Conservation (phyloP, 2,888 invertebrate species). For the Lycaena phlaeas region DNA sequence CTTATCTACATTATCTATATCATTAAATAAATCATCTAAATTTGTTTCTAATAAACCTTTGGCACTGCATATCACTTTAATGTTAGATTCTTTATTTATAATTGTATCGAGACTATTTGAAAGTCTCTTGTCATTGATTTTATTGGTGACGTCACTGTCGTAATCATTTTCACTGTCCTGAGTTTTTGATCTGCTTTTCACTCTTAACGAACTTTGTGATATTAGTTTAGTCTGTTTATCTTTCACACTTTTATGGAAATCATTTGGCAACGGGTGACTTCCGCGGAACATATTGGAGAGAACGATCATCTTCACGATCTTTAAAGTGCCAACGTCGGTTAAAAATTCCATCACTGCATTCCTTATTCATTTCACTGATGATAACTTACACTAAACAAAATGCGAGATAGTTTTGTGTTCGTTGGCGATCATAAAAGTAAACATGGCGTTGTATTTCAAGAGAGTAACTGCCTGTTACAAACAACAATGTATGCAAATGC, state of each 20-base stretch:
- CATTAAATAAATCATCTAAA: constrained; percentile 63
- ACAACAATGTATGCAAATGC: constrained; percentile 43
- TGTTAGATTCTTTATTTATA: constrained; percentile 49
- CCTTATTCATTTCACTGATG: constrained; percentile 53
- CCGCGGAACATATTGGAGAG: constrained; percentile 63
- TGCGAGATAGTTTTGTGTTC: constrained; percentile 47
- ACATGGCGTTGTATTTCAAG: not conserved
- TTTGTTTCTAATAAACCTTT: constrained; percentile 71
- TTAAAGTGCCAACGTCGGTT: constrained; percentile 53
- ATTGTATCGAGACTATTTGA: constrained; percentile 60
- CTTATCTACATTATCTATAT: constrained; percentile 41
- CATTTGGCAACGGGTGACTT: constrained; percentile 43
- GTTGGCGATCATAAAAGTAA: constrained; percentile 16
- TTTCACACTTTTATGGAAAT: constrained; percentile 24
- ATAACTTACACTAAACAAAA: constrained; percentile 33
- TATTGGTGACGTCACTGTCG: constrained; percentile 26
- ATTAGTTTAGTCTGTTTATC: constrained; percentile 32
- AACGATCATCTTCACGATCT: constrained; percentile 68
- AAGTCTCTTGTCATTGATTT: constrained; percentile 46
- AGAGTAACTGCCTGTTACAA: constrained; percentile 26
- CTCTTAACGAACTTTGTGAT: constrained; percentile 46
- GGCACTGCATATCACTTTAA: constrained; percentile 71
- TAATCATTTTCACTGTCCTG: constrained; percentile 38
- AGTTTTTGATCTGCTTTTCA: constrained; percentile 52
- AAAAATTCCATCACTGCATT: constrained; percentile 71